Percentiles rank a stretch among this genome's conserved stretches.
Conservation (phyloP, 2,113 vertebrate genomes). For the Nothocercus julius region DNA sequence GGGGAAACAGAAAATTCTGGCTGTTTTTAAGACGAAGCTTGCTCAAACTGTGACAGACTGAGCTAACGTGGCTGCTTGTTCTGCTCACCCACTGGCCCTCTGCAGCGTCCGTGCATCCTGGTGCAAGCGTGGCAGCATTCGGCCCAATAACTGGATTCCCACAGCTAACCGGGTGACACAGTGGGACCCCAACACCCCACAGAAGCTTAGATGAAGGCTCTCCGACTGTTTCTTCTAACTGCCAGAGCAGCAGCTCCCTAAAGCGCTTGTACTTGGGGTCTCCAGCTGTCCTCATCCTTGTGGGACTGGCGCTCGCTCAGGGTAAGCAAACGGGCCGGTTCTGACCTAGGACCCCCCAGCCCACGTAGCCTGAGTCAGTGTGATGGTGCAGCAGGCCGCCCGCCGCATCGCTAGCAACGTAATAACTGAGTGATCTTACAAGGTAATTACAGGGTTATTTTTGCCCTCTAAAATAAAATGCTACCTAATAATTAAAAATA, state of each 20-base stretch:
- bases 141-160: not conserved
- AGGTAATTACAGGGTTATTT: constrained; percentile 44
- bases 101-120: not conserved
- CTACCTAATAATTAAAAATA: constrained; percentile 48
- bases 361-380: accelerated
- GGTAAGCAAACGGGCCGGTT: not conserved
- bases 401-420: not conserved
- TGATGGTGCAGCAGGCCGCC: not conserved
- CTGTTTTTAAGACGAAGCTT: not conserved
- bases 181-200: accelerated
- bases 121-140: not conserved
- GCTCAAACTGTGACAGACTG: accelerated
- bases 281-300: accelerated
- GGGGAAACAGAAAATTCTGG: not conserved
- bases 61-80: not conserved
- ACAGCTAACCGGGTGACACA: accelerated
- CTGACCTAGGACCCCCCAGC: not conserved
- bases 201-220: not conserved
- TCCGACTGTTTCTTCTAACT: accelerated
- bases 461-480: constrained; percentile 4
- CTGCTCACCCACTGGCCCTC: not conserved
- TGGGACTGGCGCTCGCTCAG: accelerated
- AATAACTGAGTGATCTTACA: not conserved
- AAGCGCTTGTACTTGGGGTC: not conserved
- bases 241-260: too few species aligned